Evolutionary conservation across 1,140 invertebrate genomes (phyloP), one percentile per base, ranked within the genome.

Genomic region (Aphidius gifuensis): DNA sequence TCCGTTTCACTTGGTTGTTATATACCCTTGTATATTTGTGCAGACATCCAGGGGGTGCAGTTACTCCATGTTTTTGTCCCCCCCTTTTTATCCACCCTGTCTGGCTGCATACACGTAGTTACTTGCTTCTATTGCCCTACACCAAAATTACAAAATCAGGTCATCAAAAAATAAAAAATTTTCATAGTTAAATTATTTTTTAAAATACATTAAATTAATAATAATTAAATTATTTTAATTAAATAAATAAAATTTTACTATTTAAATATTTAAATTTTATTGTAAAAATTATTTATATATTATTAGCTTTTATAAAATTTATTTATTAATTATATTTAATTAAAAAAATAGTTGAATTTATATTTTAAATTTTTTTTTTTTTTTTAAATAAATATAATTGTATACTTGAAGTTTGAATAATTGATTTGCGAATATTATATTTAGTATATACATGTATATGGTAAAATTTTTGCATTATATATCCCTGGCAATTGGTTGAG

Each of bases 11-110:
- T 38, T n/a, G 53, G 39, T 50, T 58, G 16, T 16, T 16, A 16
- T 16, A 16, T 16, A 42, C 2, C 70, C 72, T 68, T 73, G 75
- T 72, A 69, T 72, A 69, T 72, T 67, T 62, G 75, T 77, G 76
- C 73, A 78, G 75, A 79, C 77, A 74, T 73, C 70, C 75, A 74
- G 71, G 63, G 74, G 75, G 73, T 73, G 75, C 75, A 32, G 74
- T 68, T 74, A 68, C 71, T 7, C 39, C 2, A 32, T 32, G 23
- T 32, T 16, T 16, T 16, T 32, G 23, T 43, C 39, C 53, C 39
- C 53, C 53, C 53, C 38, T 16, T n/a, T 44, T 9, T 43, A 44
- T 40, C 38, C 74, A 74, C 75, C 70, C 67, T 67, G 75, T 77
- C 75, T 77, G 70, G 70, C 32, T 69, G 70, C 71, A 78, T 74